phyloP scores from a whole-genome alignment of 1,140 invertebrate species.

The Drosophila santomea region DNA sequence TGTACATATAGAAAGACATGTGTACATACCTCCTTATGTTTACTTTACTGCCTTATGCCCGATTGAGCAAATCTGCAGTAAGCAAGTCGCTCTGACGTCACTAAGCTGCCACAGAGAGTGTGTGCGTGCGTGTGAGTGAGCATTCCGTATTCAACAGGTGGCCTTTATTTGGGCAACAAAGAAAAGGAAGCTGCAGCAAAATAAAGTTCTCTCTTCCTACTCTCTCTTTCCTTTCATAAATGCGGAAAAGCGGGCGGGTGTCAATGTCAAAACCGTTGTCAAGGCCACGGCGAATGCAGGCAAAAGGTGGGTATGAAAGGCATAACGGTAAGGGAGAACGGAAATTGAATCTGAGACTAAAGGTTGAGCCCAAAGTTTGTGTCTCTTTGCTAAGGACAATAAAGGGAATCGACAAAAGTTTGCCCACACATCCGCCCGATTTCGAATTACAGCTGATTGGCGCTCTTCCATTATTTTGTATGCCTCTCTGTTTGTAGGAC shows the following conservation, averaged over 20 bases:
- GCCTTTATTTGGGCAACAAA: constrained; percentile 18
- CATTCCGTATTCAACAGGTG: constrained; percentile 40
- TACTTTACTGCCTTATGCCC: constrained; percentile 12
- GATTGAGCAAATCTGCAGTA: constrained; percentile 22
- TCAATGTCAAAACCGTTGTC: constrained; percentile 57
- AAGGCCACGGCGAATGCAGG: constrained; percentile 34
- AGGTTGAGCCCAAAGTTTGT: constrained; percentile 30
- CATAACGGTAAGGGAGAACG: constrained; percentile 12
- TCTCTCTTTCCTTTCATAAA: neutral
- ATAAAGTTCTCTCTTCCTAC: constrained; percentile 14
- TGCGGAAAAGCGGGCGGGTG: constrained; percentile 5
- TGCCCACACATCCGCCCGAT: constrained; percentile 11
- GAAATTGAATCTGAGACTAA: constrained; percentile 20
- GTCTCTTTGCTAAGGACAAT: constrained; percentile 10
- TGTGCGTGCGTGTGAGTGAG: constrained; percentile 6
- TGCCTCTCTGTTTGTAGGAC: neutral
- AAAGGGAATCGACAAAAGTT: constrained; percentile 30
- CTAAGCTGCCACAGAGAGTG: neutral
- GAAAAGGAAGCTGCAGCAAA: constrained; percentile 42
- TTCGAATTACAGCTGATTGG: constrained; percentile 38
- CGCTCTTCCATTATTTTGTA: neutral
- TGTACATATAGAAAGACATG: neutral
- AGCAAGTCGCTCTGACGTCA: constrained; percentile 10
- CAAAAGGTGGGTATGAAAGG: constrained; percentile 2
- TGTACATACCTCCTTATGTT: constrained; percentile 25